A percentile compares a stretch with the other conserved stretches of the same genome.
Conservation (phyloP, 2,797 vertebrate species). For the Sciurus carolinensis region DNA sequence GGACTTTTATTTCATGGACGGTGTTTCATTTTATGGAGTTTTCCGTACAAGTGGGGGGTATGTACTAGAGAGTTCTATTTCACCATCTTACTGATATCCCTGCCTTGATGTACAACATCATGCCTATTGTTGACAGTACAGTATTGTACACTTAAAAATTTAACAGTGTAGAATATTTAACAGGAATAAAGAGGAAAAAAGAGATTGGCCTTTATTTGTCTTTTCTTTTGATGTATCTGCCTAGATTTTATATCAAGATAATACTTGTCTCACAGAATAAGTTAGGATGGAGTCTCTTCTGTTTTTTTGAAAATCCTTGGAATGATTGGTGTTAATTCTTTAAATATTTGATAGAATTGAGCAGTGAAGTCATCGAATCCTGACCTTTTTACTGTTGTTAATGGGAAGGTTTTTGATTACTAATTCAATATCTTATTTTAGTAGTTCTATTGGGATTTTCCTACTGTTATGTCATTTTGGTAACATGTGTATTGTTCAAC, state of each 20-base stretch:
- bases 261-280: neutral
- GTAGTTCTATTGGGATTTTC: neutral
- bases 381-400: neutral
- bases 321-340: constrained; percentile 2
- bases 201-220: neutral
- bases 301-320: neutral
- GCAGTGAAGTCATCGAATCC: neutral
- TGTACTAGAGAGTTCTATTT: neutral
- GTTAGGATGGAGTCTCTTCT: neutral
- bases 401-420: neutral
- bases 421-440: neutral
- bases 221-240: neutral
- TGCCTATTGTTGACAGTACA: neutral
- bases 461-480: neutral
- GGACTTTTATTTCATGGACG: neutral
- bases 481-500: neutral
- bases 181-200: neutral
- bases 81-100: neutral
- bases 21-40: neutral
- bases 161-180: neutral
- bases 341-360: constrained; percentile 6
- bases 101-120: neutral
- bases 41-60: neutral
- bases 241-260: neutral
- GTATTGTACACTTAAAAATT: too few species aligned